Percentiles rank a stretch among this genome's conserved stretches.
phyloP scores from a whole-genome alignment of 1,140 invertebrate genomes.

The Nasonia vitripennis region DNA sequence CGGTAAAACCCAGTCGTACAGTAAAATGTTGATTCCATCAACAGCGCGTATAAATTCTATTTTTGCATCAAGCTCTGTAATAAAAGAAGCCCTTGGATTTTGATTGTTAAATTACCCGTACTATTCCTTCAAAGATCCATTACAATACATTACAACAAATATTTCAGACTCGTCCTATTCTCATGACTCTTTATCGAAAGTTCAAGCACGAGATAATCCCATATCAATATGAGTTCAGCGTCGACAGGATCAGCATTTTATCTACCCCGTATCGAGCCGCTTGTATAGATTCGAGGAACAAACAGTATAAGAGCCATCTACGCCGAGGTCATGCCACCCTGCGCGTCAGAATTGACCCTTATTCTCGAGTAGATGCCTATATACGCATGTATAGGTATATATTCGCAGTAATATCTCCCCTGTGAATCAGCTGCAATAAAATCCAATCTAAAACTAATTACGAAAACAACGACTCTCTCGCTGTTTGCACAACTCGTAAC shows the following conservation, averaged over 20 bases:
- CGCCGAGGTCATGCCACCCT: not conserved
- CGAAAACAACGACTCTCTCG: too few relatives aligned
- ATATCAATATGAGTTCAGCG: not conserved
- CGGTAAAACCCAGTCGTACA: not conserved
- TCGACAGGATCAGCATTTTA: not conserved
- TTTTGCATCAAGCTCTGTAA: not conserved
- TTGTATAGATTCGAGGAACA: not conserved
- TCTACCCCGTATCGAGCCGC: not conserved
- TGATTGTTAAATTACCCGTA: too few relatives aligned
- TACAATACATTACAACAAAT: not conserved
- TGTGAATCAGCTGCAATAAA: not conserved
- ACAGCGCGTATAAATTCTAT: not conserved
- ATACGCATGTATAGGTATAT: not conserved
- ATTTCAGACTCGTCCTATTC: not conserved
- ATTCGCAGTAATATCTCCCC: not conserved
- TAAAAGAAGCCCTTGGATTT: too few relatives aligned
- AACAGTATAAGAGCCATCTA: not conserved
- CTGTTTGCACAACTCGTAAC: not conserved
- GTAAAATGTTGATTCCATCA: not conserved
- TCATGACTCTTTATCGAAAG: not conserved
- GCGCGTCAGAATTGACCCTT: not conserved
- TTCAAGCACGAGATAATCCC: not conserved
- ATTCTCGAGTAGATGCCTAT: not conserved
- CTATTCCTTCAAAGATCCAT: too few relatives aligned
- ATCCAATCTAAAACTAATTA: not conserved